Percentiles rank a stretch among this genome's conserved stretches.
phyloP scores from a whole-genome alignment of 2,888 invertebrate genomes.

The Drosophila anceps region DNA sequence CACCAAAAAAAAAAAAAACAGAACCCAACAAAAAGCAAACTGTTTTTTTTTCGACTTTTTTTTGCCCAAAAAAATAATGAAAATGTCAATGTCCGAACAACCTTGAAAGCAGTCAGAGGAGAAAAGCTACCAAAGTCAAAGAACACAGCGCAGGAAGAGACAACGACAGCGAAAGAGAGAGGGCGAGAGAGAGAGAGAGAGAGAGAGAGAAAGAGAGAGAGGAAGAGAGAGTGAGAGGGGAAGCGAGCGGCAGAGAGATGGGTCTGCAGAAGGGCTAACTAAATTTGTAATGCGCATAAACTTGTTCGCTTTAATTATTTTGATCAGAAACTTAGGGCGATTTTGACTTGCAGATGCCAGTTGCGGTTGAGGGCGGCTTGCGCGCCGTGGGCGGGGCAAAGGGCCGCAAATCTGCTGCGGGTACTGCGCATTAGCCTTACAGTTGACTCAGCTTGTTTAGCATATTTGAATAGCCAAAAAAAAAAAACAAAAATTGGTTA shows the following conservation, averaged over 20 bases:
- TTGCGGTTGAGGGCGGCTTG: constrained; percentile 10
- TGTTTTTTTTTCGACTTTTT: constrained; percentile 47
- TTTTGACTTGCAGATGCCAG: constrained; percentile 59
- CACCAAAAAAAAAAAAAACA: constrained; percentile 46
- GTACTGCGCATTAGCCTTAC: constrained; percentile 30
- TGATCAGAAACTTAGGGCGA: constrained; percentile 52
- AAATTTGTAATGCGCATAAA: constrained; percentile 76
- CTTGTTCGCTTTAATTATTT: constrained; percentile 43
- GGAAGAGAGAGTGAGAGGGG: constrained; percentile 27
- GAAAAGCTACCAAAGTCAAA: constrained; percentile 72
- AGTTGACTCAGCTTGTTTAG: constrained; percentile 10
- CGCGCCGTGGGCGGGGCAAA: constrained; percentile 12
- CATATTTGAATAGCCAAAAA: constrained; percentile 1
- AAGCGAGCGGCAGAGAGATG: constrained; percentile 18
- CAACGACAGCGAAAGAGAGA: constrained; percentile 16
- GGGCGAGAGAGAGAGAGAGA: constrained; percentile 11
- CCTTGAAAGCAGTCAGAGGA: constrained; percentile 85
- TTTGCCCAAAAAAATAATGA: constrained; percentile 75
- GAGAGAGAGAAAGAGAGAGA: constrained; percentile 19
- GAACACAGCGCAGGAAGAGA: constrained; percentile 45
- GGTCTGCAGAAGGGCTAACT: constrained; percentile 59
- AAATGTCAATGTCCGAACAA: constrained; percentile 86
- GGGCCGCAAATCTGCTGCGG: constrained; percentile 1
- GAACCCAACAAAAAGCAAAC: constrained; percentile 51
- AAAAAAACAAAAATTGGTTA: not conserved